phyloP scores from a whole-genome alignment of 1,140 invertebrate genomes.

The Eumaeus atala region DNA sequence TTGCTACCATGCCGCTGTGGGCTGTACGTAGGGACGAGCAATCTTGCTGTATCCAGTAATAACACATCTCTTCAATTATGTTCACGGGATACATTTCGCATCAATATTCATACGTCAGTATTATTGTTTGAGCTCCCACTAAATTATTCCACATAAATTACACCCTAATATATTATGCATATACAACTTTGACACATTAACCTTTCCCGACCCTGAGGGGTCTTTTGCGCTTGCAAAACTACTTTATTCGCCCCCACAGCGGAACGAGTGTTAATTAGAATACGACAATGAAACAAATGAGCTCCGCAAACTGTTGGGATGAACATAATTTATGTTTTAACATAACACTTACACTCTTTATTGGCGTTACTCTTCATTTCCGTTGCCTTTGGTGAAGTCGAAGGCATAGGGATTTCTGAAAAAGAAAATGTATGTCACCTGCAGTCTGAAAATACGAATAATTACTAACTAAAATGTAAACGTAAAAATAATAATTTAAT shows the following conservation, averaged over 20 bases:
- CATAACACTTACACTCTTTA: slow-evolving; percentile 56
- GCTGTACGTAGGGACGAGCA: too few relatives aligned
- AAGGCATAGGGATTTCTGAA: slow-evolving; percentile 65
- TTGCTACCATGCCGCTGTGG: too few relatives aligned
- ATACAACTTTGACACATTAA: not conserved
- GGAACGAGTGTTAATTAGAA: slow-evolving; percentile 3
- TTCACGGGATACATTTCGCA: too few relatives aligned
- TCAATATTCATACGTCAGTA: not conserved
- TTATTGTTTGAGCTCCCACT: slow-evolving; percentile 1
- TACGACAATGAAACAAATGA: not conserved
- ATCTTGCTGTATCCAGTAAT: too few relatives aligned
- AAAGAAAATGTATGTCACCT: slow-evolving; percentile 1
- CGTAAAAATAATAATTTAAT: too few relatives aligned
- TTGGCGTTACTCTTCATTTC: slow-evolving; percentile 67
- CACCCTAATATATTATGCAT: not conserved
- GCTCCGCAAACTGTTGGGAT: not conserved
- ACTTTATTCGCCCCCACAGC: not conserved
- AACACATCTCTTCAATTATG: too few relatives aligned
- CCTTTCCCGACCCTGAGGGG: not conserved
- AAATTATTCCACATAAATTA: slow-evolving; percentile 7
- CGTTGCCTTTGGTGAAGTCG: slow-evolving; percentile 63
- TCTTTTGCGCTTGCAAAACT: not conserved
- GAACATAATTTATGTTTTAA: not conserved
- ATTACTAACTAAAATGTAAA: too few relatives aligned
- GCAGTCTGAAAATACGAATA: too few relatives aligned